Evolutionary conservation across 2,113 vertebrate species (phyloP), one percentile per base, ranked within the genome.

Genomic region (Lepus timidus): DNA sequence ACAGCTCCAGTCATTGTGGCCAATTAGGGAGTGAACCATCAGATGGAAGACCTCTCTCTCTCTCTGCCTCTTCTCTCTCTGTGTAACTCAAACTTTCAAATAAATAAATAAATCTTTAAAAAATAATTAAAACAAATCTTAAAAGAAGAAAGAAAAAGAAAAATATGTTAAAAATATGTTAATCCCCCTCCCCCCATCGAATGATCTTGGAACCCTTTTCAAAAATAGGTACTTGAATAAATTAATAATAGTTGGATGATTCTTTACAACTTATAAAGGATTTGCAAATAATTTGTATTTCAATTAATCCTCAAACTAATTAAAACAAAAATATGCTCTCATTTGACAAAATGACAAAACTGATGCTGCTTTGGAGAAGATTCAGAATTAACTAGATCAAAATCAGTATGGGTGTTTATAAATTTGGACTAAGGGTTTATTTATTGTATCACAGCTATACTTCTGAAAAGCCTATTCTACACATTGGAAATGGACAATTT

Each of bases 201-300:
- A 70, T 81, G 44, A 1, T 76, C 52, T 84, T 78, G 23, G 31
- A 20, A 74, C 3, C 22, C n/a, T 51, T 55, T 11, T 52, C 16
- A 55, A n/a, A 88, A 79, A 74, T 4, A 85, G 36, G 39, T n/a
- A 79, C 33, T 76, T 8, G 52, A 87, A 55, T 23, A 19, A 90
- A 36, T 85, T 71, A 80, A 81, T 78, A 51, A 36, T 76, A 71
- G 27, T 81, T 85, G 33, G 1, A 78, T 20, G n/a, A 52, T 33
- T 76, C 20, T 49, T 82, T 3, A 49, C 31, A 70, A 64, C 2
- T 88, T 93, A 22, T 2, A 39, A 87, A 84, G 3, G 1, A 55
- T 93, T 79, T 86, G 68, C 71, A 92, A 85, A 84, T 68, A 61
- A 68, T n/a, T 44, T 29, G 17, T 36, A 55, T 88, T 94, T 95